Evolutionary conservation across 2,797 vertebrate species (phyloP).

Genomic region (Arnoldichthys spilopterus): DNA sequence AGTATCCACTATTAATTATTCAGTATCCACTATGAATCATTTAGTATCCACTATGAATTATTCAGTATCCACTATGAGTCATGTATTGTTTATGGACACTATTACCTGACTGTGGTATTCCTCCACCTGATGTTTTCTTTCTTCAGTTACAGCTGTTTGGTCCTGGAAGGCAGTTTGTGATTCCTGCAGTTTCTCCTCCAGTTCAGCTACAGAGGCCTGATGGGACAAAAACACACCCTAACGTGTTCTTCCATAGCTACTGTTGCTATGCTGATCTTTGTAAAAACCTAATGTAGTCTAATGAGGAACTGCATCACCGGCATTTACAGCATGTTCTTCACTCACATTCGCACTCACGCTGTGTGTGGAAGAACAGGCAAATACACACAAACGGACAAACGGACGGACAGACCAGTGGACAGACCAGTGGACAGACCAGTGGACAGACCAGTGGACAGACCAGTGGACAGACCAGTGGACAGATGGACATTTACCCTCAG

Average conservation of each 20-base stretch:
- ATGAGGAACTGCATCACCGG: neutral
- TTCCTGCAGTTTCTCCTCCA: constrained; percentile 73
- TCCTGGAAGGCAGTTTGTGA: constrained; percentile 75
- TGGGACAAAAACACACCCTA: neutral
- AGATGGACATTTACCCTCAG: constrained; percentile 76
- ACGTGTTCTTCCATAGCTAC: too few species aligned
- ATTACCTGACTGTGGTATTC: constrained; percentile 76
- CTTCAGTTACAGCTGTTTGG: constrained; percentile 74
- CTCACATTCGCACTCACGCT: too few species aligned
- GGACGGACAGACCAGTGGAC: neutral
- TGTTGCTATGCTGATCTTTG: too few species aligned
- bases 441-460: too few species aligned
- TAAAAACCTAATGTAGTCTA: too few species aligned
- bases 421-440: too few species aligned
- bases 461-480: neutral
- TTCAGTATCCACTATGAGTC: too few species aligned
- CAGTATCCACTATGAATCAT: too few species aligned
- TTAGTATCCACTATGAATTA: too few species aligned
- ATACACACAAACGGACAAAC: neutral
- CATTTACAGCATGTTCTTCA: neutral
- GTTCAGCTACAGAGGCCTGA: constrained; percentile 74
- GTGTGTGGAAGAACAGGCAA: too few species aligned
- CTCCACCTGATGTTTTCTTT: constrained; percentile 73
- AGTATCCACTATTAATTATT: too few species aligned
- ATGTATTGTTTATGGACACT: too few species aligned